Evolutionary conservation across 2,888 invertebrate species (phyloP).

Genomic region (Anoplius nigerrimus): DNA sequence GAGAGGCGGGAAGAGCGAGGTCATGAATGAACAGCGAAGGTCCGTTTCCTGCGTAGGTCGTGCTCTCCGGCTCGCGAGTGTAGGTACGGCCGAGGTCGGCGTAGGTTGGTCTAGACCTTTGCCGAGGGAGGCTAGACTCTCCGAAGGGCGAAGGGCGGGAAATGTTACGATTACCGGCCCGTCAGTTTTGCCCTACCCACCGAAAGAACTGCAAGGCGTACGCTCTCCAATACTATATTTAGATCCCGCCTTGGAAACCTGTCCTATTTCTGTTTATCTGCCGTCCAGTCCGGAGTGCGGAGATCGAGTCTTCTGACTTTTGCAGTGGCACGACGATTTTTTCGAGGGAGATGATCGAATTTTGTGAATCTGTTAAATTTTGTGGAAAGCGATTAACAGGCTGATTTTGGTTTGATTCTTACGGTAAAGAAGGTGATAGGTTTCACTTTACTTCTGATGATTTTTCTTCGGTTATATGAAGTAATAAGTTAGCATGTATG

Average conservation of each 20-base stretch:
- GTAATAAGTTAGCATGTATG: too few relatives aligned
- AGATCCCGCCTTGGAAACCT: conserved; percentile 65
- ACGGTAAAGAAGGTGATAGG: too few relatives aligned
- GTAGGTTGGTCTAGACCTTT: conserved; percentile 27
- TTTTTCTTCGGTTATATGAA: too few relatives aligned
- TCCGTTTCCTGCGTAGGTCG: conserved; percentile 36
- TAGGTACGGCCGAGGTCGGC: conserved; percentile 2
- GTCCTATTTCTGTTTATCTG: conserved; percentile 67
- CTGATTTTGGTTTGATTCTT: too few relatives aligned
- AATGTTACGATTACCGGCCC: conserved; percentile 45
- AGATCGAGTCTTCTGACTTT: too few relatives aligned
- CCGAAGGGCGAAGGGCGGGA: conserved; percentile 40
- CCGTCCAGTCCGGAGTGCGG: conserved; percentile 12
- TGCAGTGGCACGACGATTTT: too few relatives aligned
- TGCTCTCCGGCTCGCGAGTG: neutral
- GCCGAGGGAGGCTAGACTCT: conserved; percentile 7
- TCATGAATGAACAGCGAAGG: conserved; percentile 47
- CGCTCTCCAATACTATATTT: conserved; percentile 63
- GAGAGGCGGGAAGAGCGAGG: conserved; percentile 3
- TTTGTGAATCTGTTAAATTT: too few relatives aligned
- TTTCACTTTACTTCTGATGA: too few relatives aligned
- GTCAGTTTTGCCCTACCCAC: conserved; percentile 41
- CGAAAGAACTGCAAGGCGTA: conserved; percentile 18
- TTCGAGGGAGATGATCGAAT: too few relatives aligned
- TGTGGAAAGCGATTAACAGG: too few relatives aligned